A percentile compares a stretch with the other conserved stretches of the same genome.
phyloP scores from a whole-genome alignment of 2,797 vertebrate genomes.

The Taeniopygia guttata region DNA sequence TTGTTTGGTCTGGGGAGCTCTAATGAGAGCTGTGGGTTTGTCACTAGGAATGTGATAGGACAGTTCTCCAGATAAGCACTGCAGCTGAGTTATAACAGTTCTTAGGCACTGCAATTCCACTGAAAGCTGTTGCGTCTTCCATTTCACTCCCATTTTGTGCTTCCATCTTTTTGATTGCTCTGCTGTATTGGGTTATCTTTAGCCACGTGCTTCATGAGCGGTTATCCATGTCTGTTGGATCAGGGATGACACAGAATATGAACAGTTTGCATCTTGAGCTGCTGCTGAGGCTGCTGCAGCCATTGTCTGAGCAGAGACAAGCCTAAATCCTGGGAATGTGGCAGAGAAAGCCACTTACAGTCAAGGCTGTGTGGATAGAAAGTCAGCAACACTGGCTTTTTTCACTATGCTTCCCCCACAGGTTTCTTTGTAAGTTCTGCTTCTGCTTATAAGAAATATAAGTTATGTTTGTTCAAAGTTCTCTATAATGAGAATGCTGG shows the following conservation, averaged over 20 bases:
- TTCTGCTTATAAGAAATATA: neutral
- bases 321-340: neutral
- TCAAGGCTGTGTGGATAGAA: neutral
- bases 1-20: neutral
- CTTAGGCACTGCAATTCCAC: neutral
- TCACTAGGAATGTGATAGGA: neutral
- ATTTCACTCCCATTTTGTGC: neutral
- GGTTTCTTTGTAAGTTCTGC: neutral
- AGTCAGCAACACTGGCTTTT: neutral
- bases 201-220: neutral
- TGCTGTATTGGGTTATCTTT: neutral
- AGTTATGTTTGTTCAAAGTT: neutral
- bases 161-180: neutral
- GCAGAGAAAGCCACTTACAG: neutral
- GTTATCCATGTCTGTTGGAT: neutral
- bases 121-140: neutral
- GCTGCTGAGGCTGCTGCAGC: neutral
- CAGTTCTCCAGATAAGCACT: neutral
- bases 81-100: neutral
- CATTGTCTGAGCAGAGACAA: neutral
- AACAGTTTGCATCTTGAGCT: neutral
- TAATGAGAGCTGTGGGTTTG: neutral
- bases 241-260: neutral
- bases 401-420: neutral
- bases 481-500: neutral